These are phyloP conservation scores for Gadopsis bispinosus DNA, from an alignment of 2,797 vertebrate species.

Conservation along the genomic window DNA sequence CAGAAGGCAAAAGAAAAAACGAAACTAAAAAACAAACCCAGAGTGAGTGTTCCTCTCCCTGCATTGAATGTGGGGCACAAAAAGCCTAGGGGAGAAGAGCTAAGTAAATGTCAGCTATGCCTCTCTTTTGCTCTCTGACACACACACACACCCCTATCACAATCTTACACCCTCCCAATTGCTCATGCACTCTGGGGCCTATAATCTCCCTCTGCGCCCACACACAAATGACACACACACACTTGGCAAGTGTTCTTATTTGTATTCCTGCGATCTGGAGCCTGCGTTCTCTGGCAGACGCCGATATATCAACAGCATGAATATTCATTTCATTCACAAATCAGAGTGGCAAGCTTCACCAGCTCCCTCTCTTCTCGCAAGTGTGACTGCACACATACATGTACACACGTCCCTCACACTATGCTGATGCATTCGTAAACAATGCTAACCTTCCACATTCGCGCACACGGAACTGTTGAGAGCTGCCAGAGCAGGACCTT, in stretches of 20 bases:
- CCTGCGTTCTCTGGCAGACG: slow-evolving; percentile 67
- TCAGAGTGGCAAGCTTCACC: slow-evolving; percentile 63
- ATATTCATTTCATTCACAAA: slow-evolving; percentile 81
- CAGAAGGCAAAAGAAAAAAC: slow-evolving; percentile 31
- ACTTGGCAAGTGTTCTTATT: slow-evolving; percentile 72
- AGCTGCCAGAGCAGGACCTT: slow-evolving; percentile 45
- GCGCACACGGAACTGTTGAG: slow-evolving; percentile 30
- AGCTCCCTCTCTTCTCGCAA: slow-evolving; percentile 33
- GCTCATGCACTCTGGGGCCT: slow-evolving; percentile 63
- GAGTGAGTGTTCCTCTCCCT: slow-evolving; percentile 50
- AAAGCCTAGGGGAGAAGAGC: slow-evolving; percentile 76
- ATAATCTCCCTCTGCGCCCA: slow-evolving; percentile 71
- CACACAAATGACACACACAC: slow-evolving; percentile 51
- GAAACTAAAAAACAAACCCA: slow-evolving; percentile 4
- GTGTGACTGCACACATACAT: not conserved
- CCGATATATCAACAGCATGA: slow-evolving; percentile 73
- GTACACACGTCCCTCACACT: not conserved
- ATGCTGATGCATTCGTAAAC: slow-evolving; percentile 33
- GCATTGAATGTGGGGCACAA: slow-evolving; percentile 76
- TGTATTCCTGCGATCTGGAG: slow-evolving; percentile 77
- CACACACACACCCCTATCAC: slow-evolving; percentile 45
- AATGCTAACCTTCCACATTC: slow-evolving; percentile 38
- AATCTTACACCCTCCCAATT: slow-evolving; percentile 60
- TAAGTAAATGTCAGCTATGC: slow-evolving; percentile 78
- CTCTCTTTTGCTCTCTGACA: slow-evolving; percentile 52